Evolutionary conservation across 2,113 vertebrate genomes (phyloP), one percentile per base, ranked within the genome.

Genomic region (Menura novaehollandiae): DNA sequence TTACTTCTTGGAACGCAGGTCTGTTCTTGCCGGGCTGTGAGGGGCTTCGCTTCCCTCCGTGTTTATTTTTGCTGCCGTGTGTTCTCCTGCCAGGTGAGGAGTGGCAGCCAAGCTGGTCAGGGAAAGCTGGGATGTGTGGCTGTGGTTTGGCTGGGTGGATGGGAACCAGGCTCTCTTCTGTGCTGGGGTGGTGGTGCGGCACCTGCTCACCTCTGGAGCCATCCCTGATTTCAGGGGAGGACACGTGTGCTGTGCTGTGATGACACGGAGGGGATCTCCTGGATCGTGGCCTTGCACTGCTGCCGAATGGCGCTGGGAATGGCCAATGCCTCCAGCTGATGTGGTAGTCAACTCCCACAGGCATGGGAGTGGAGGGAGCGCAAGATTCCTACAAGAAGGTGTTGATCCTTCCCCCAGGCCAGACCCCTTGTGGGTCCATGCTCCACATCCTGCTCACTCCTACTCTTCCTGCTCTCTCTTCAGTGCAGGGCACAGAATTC

Each of bases 71-170:
- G 3, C 85, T 63, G 93, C 81, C 47, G 24, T 88, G 91, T 93
- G 94, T 77, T 96, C 91, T 89, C n/a, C 23, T 95, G 96, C 95
- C 95, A 89, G 95, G 93, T 93, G 86, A 92, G 94, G 69, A 95
- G 91, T 1, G 21, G 14, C 67, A 75, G 94, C 91, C 94, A 96
- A 86, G 91, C 93, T 55, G 94, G 88, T 24, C 44, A 13, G 92
- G 84, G 63, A 39, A 32, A 71, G 76, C 60, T 4, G 81, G 74
- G 81, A 6, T 10, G 76, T 5, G 16, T 30, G 93, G 94, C 49
- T 60, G 79, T 0, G 92, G 56, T 69, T 91, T 55, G 95, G 46
- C 63, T 0, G 33, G 49, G 26, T 0, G 28, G 83, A 0, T 41
- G 93, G 73, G 88, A 91, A 60, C 2, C 4, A 0, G 68, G 85